These are phyloP conservation scores for Drosophila affinis DNA, from an alignment of 2,888 invertebrate species.

Conservation along the genomic window DNA sequence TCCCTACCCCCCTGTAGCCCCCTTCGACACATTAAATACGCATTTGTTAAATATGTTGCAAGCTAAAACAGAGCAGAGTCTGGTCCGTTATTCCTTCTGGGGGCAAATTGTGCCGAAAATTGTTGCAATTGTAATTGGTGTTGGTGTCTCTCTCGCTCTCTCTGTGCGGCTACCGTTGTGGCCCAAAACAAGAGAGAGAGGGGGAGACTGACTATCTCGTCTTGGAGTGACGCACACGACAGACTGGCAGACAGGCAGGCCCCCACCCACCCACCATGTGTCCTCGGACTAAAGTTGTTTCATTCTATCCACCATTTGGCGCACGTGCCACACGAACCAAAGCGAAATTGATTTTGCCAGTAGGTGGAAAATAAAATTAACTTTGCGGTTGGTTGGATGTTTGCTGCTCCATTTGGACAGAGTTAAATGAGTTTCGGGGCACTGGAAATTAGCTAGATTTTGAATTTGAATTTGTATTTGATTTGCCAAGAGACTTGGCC, in stretches of 20 bases:
- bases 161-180: slow-evolving; percentile 66
- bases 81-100: slow-evolving; percentile 55
- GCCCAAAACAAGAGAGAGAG: slow-evolving; percentile 64
- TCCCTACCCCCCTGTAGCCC: neutral
- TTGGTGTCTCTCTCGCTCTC: slow-evolving; percentile 22
- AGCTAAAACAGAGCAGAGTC: slow-evolving; percentile 54
- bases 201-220: slow-evolving; percentile 9
- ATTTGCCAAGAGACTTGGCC: slow-evolving; percentile 16
- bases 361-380: slow-evolving; percentile 82
- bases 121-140: slow-evolving; percentile 69
- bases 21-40: slow-evolving; percentile 78
- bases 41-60: slow-evolving; percentile 75
- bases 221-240: slow-evolving; percentile 71
- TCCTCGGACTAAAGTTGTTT: slow-evolving; percentile 59
- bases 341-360: slow-evolving; percentile 82
- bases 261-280: slow-evolving; percentile 1
- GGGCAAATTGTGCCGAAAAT: slow-evolving; percentile 51
- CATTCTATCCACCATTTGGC: slow-evolving; percentile 74
- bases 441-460: slow-evolving; percentile 73
- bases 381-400: slow-evolving; percentile 63
- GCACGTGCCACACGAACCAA: slow-evolving; percentile 84
- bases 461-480: slow-evolving; percentile 41
- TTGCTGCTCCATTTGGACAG: slow-evolving; percentile 58
- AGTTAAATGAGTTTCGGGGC: slow-evolving; percentile 69
- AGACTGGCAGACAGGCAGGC: slow-evolving; percentile 41